These are phyloP conservation scores for Lagocephalus sceleratus DNA, from an alignment of 2,797 vertebrate species.

Conservation along the genomic window DNA sequence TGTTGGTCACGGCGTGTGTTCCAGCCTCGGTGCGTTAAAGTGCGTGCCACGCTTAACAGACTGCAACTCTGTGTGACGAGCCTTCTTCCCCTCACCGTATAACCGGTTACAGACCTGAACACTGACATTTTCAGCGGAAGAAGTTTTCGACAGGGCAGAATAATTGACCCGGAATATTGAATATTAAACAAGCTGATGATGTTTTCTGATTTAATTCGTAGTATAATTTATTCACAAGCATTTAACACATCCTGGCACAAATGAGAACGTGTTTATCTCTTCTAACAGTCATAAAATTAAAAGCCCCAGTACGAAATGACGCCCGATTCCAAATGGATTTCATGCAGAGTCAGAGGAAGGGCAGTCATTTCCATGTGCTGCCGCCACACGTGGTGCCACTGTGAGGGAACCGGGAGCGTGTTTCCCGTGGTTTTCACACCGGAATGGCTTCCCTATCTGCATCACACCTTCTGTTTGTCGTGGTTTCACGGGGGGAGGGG, in stretches of 20 bases:
- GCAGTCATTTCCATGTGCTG: constrained; percentile 45
- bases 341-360: constrained; percentile 59
- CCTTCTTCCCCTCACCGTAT: constrained; percentile 37
- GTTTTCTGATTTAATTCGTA: no score
- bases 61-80: constrained; percentile 66
- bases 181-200: neutral
- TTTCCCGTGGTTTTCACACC: constrained; percentile 71
- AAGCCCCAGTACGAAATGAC: neutral
- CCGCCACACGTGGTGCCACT: constrained; percentile 43
- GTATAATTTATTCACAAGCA: no score
- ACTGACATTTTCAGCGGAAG: constrained; percentile 26
- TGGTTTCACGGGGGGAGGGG: constrained; percentile 55
- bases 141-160: constrained; percentile 30
- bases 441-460: constrained; percentile 66
- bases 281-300: neutral
- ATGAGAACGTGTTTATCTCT: neutral
- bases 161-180: constrained; percentile 15
- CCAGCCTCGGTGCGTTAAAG: constrained; percentile 49
- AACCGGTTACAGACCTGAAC: constrained; percentile 28
- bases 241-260: no score
- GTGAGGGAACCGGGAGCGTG: constrained; percentile 53
- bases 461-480: constrained; percentile 73
- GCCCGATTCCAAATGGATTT: constrained; percentile 29
- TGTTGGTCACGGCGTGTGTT: constrained; percentile 61
- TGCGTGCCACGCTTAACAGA: constrained; percentile 61